Evolutionary conservation across 2,888 invertebrate genomes (phyloP), one percentile per base, ranked within the genome.

Genomic region (Trissolcus brochymenae): DNA sequence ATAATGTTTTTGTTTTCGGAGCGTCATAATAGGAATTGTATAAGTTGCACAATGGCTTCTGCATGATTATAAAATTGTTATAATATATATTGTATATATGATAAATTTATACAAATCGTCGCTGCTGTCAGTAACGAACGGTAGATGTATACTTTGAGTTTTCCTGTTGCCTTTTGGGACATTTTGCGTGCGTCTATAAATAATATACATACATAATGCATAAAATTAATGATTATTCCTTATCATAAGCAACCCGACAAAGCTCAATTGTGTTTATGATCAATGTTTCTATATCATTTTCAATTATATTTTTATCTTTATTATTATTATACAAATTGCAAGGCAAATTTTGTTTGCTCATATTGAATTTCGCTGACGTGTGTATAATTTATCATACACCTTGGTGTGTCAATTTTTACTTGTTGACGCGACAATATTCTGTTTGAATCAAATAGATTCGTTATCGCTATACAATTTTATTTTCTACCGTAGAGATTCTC

Each of bases 11-110:
- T 56, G 14, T 35, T 21, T 49, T 59, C 17, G 14, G 17, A 53
- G 13, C 25, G 19, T 46, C 53, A 54, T 46, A 29, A 53, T 55
- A 50, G 55, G n/a, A 29, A 62, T 16, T 55, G 40, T 43, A 50
- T 14, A 50, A 59, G 17, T 51, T 68, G n/a, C 25, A 14, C 49
- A 40, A 9, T 19, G n/a, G 11, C 6, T 70, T 70, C 62, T 62
- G 55, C 25, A 51, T 71, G 64, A 64, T 61, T 62, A 50, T 70
- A 70, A 64, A 64, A 64, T 71, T 71, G 57, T 57, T 71, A 64
- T 71, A 71, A 65, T 71, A 66, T 76, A 71, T 71, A 66, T 66
- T 71, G 55, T 76, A 71, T 67, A 73, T 66, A 76, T 55, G 43
- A 76, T 68, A 68, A 67, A 68, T 75, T 70, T 76, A 71, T 66